Evolutionary conservation across 2,113 vertebrate genomes (phyloP).

Genomic region (Pithys albifrons): DNA sequence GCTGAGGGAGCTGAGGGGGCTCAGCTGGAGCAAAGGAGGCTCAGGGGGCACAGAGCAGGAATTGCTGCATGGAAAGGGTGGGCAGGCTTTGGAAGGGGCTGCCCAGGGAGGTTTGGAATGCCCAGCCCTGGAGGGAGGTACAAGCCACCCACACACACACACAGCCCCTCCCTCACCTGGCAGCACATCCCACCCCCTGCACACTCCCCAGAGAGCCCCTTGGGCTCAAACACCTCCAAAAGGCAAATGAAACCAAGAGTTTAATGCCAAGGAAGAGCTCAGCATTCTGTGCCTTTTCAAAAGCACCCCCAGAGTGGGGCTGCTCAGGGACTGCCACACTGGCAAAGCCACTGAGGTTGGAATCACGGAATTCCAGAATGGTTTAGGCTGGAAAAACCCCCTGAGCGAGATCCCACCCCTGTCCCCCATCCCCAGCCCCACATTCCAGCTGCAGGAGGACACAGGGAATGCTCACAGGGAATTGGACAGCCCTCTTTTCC

Average conservation of each 20-base stretch:
- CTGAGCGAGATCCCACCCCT: no score
- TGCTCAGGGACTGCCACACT: accelerated
- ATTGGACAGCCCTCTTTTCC: no score
- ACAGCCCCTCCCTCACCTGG: neutral
- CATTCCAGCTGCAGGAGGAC: no score
- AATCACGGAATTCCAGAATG: neutral
- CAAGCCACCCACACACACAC: neutral
- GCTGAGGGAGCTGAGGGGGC: neutral
- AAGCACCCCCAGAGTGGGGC: accelerated
- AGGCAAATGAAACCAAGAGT: neutral
- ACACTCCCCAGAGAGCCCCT: neutral
- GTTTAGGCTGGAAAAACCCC: neutral
- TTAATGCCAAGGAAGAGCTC: accelerated
- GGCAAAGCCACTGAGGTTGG: neutral
- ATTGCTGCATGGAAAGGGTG: neutral
- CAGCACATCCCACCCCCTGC: neutral
- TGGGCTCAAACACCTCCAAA: neutral
- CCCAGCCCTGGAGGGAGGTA: neutral
- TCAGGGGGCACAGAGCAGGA: neutral
- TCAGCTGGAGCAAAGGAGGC: neutral
- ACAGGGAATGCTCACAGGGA: no score
- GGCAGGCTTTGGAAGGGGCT: neutral
- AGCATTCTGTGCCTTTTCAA: neutral
- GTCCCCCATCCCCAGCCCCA: no score
- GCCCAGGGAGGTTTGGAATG: no score